Evolutionary conservation across 64 coral and sea anemone genomes (phyloP).

Genomic region (Montipora cactus): DNA sequence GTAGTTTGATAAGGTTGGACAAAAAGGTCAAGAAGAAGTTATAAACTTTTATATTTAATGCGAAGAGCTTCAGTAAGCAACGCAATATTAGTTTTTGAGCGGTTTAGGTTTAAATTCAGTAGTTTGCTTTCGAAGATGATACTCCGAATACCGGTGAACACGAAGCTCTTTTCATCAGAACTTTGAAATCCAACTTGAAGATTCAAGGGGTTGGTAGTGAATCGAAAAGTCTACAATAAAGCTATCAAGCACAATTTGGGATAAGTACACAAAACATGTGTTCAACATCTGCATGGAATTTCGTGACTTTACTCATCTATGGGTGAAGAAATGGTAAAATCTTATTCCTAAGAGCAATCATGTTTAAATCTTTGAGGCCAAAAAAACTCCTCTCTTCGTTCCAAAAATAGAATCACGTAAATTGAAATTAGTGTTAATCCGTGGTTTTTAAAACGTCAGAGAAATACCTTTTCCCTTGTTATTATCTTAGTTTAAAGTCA

Average conservation of each 20-base stretch:
- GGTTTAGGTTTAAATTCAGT: not conserved
- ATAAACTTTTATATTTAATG: not conserved
- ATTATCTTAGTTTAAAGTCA: not conserved
- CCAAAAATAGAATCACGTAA: slow-evolving; percentile 58
- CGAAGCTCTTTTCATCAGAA: too few relatives aligned
- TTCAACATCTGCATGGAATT: not conserved
- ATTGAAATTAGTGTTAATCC: not conserved
- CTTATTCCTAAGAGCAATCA: slow-evolving; percentile 16
- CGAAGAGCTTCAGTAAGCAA: not conserved
- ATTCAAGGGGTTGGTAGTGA: not conserved
- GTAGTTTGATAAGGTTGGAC: not conserved
- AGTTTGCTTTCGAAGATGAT: too few relatives aligned
- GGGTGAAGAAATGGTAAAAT: not conserved
- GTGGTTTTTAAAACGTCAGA: too few relatives aligned
- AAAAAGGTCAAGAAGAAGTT: not conserved
- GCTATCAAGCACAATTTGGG: not conserved
- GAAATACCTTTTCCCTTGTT: not conserved
- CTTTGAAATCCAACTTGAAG: not conserved
- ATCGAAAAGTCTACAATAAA: not conserved
- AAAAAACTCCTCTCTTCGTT: not conserved
- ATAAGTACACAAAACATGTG: not conserved
- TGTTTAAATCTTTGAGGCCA: slow-evolving; percentile 47
- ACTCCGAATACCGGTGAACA: too few relatives aligned
- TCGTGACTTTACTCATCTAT: not conserved
- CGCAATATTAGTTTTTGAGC: not conserved